Evolutionary conservation across 2,888 invertebrate species (phyloP), one percentile per base, ranked within the genome.

Genomic region (Euphydryas editha): DNA sequence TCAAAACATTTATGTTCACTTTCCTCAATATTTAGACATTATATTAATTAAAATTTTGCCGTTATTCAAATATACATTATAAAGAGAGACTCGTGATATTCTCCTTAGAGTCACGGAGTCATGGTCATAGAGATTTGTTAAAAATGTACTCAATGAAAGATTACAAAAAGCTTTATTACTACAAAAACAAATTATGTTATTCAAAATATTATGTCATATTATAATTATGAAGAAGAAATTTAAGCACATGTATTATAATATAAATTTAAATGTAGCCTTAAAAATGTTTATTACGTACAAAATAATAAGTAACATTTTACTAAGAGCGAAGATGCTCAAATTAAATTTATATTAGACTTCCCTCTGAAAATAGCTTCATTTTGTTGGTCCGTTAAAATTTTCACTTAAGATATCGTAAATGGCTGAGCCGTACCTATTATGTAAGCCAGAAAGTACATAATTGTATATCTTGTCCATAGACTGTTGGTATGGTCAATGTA

Each of bases 401-500:
- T 79, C 79, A 79, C 78, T 76, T 74, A 75, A 78, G 78, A 81
- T 82, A 82, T 83, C 79, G 82, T 83, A 81, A 73, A 74, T 72
- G 73, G 74, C 73, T 73, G 75, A 76, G 77, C 75, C 47, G 69
- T 70, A 62, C 70, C 79, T 79, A 82, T 84, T 83, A 81, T 78
- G 77, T 79, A 75, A 74, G 81, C 77, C 76, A 76, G 76, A 74
- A 76, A 78, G 74, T 72, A 75, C 75, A 75, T 54, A 54, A 73
- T 73, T 69, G 71, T 75, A 36, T 46, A 65, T 59, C 59, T 55
- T 55, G 24, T 37, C 46, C 30, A 55, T 59, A 56, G 8, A 47
- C 39, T 36, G 44, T 59, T 46, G 49, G n/a, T 13, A 17, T 11
- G 55, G 55, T 56, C 37, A 13, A 47, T 18, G 13, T 47, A 13